phyloP scores from a whole-genome alignment of 2,888 invertebrate species.

The Melanchra persicariae region DNA sequence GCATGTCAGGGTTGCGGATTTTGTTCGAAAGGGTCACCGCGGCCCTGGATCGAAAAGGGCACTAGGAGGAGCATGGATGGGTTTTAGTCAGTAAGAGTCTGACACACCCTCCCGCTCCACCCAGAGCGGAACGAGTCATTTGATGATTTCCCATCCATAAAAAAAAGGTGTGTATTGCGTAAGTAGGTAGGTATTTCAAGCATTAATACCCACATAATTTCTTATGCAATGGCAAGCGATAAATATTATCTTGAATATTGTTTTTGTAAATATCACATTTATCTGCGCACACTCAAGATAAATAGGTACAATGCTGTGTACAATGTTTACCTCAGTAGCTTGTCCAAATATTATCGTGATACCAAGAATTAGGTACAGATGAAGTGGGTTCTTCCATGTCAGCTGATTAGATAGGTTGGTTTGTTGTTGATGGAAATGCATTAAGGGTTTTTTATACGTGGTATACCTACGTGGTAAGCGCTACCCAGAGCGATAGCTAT shows the following conservation, averaged over 20 bases:
- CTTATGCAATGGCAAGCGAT: constrained; percentile 29
- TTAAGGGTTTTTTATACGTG: too few relatives aligned
- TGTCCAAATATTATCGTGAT: constrained; percentile 17
- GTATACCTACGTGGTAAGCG: too few relatives aligned
- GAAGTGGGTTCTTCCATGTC: constrained; percentile 25
- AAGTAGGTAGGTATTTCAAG: not conserved
- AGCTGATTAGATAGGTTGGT: constrained; percentile 20
- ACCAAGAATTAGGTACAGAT: constrained; percentile 3
- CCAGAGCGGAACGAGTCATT: too few relatives aligned
- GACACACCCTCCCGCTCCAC: too few relatives aligned
- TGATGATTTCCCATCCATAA: too few relatives aligned
- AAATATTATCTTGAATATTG: constrained; percentile 32
- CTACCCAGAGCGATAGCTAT: too few relatives aligned
- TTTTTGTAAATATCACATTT: constrained; percentile 39
- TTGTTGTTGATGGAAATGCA: not conserved
- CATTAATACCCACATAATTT: constrained; percentile 13
- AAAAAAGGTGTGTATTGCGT: too few relatives aligned
- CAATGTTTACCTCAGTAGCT: constrained; percentile 1
- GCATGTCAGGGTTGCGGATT: too few relatives aligned
- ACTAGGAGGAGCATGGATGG: too few relatives aligned
- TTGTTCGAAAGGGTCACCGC: too few relatives aligned
- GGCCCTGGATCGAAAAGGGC: too few relatives aligned
- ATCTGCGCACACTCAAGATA: constrained; percentile 40
- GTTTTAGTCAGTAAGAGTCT: too few relatives aligned
- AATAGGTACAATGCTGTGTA: not conserved